These are phyloP conservation scores for Notiomystis cincta DNA, from an alignment of 2,113 vertebrate genomes.

Conservation along the genomic window DNA sequence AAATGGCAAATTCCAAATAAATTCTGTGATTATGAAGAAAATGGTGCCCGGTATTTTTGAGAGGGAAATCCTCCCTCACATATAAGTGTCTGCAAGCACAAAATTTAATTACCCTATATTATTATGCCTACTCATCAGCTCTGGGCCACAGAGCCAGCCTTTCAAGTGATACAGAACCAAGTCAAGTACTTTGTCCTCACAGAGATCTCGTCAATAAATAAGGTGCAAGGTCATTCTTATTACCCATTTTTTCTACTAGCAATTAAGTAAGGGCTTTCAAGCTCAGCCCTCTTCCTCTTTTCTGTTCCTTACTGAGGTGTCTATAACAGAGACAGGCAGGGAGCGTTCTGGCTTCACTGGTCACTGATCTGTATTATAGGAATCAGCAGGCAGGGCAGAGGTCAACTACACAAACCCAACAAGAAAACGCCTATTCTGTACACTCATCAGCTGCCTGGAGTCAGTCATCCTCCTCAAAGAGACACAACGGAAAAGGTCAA, in stretches of 20 bases:
- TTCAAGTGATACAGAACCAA: slow-evolving; percentile 55
- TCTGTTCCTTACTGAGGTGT: slow-evolving; percentile 28
- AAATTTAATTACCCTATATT: slow-evolving; percentile 52
- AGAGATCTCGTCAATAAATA: slow-evolving; percentile 52
- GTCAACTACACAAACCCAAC: slow-evolving; percentile 47
- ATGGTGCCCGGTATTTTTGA: neutral
- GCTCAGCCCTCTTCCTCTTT: neutral
- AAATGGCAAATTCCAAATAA: neutral
- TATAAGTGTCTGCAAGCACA: neutral
- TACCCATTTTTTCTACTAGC: slow-evolving; percentile 39
- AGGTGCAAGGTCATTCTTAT: slow-evolving; percentile 58
- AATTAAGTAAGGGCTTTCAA: slow-evolving; percentile 43
- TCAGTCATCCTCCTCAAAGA: slow-evolving; percentile 54
- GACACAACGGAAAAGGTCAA: slow-evolving; percentile 55
- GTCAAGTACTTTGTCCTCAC: slow-evolving; percentile 54
- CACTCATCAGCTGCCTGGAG: slow-evolving; percentile 14
- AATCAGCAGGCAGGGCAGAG: slow-evolving; percentile 57
- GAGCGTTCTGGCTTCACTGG: slow-evolving; percentile 23
- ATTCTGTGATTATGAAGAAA: neutral
- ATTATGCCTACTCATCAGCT: neutral
- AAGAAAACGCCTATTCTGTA: slow-evolving; percentile 44
- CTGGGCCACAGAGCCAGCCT: slow-evolving; percentile 13
- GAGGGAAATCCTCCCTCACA: neutral
- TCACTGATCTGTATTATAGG: slow-evolving; percentile 52
- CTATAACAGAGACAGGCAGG: slow-evolving; percentile 48